Base-by-base conservation (phyloP, 2,797 vertebrate genomes). In the Bovichtus variegatus region DNA sequence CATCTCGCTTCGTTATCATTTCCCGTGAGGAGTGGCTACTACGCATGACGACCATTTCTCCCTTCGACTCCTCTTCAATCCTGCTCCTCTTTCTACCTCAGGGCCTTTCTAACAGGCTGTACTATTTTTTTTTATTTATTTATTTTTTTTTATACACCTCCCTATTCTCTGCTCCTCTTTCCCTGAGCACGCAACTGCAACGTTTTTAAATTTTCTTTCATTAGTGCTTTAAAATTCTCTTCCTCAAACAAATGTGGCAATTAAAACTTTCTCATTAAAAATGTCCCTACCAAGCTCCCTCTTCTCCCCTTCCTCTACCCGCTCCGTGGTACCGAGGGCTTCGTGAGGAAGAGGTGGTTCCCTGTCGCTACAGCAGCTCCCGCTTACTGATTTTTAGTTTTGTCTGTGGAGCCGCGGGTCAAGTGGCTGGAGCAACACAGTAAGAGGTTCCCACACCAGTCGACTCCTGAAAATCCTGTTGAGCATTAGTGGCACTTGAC, bases 1-100 rank as follows among this genome's bases (percentile, higher is more conserved):
- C 71, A 69, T 87, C 82, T 85, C 46, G 67, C 75, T 91, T 87
- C 51, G 80, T 90, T 87, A 87, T 89, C 82, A 79, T 88, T 84
- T 85, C 89, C 85, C 86, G 34, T 40, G 84, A 83, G 73, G 61
- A 77, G 60, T 25, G 34, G 67, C 51, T 47, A 59, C 63, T 49
- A 63, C 27, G 27, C 75, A 51, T 53, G 61, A 74, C 63, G 49
- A 61, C 65, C 73, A 71, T 81, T 78, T 60, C 41, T 86, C 66
- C 74, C 50, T 54, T 40, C 9, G 5, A 65, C 61, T 71, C 54
- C 58, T 86, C 64, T 63, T 86, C 54, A 54, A 10, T 64, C 29
- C 64, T 9, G 23, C 74, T 67, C 43, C 49, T 74, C 66, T 76
- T 65, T 77, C 47, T 77, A 63, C 58, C 41, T 78, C 54, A 27